A percentile compares a stretch with the other conserved stretches of the same genome.
Evolutionary conservation across 2,797 vertebrate species (phyloP).

Genomic region (Danio choprae): DNA sequence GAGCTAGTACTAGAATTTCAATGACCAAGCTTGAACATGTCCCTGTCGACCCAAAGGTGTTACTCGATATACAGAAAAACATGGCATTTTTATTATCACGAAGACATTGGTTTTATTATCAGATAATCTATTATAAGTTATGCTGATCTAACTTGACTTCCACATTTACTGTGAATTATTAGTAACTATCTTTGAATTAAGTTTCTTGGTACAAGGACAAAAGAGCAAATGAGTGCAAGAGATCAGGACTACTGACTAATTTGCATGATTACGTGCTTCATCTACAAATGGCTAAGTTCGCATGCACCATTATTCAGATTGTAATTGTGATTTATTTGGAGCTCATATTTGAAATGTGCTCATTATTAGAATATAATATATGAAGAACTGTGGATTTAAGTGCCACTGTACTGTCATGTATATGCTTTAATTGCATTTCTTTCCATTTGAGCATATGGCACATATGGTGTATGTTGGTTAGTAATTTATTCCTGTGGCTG

Average conservation of each 20-base stretch:
- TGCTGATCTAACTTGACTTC: not conserved
- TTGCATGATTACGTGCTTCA: not conserved
- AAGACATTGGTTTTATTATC: not conserved
- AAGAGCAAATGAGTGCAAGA: not conserved
- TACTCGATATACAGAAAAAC: slow-evolving; percentile 28
- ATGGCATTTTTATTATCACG: slow-evolving; percentile 20
- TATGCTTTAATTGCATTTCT: slow-evolving; percentile 6
- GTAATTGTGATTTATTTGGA: not conserved
- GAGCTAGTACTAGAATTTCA: slow-evolving; percentile 53
- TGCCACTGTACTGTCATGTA: not conserved
- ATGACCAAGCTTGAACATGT: slow-evolving; percentile 25
- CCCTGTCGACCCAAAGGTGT: slow-evolving; percentile 10
- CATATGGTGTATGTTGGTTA: not conserved
- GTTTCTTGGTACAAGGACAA: not conserved
- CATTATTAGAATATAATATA: not conserved
- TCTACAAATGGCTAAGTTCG: not conserved
- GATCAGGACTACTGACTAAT: not conserved
- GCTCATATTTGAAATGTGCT: not conserved
- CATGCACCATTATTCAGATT: not conserved
- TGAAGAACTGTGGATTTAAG: not conserved
- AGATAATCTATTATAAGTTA: not conserved
- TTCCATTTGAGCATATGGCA: not conserved
- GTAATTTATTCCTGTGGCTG: no score
- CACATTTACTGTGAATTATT: not conserved
- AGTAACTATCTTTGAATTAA: not conserved